phyloP scores from a whole-genome alignment of 2,797 vertebrate species.

The Melanotaenia boesemani region DNA sequence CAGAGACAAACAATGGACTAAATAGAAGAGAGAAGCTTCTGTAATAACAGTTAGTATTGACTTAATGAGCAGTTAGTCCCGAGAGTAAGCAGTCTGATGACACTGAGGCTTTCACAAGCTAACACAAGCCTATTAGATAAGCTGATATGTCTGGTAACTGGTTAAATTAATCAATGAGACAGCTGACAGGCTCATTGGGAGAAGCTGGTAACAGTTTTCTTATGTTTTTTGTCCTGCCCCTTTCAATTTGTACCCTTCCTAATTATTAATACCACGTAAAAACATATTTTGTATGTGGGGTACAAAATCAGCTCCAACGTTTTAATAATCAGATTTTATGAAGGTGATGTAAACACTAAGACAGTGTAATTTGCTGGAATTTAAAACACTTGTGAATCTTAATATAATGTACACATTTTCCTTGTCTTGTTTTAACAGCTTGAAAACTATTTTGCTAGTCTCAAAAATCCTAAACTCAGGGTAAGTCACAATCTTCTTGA shows the following conservation, averaged over 20 bases:
- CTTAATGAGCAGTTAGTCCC: constrained; percentile 40
- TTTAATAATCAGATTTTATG: not conserved
- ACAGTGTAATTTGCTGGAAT: constrained; percentile 11
- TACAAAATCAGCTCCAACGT: too few species aligned
- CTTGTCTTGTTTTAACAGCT: constrained; percentile 84
- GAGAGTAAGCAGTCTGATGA: constrained; percentile 26
- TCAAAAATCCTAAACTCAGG: constrained; percentile 99
- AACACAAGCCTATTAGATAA: constrained; percentile 11
- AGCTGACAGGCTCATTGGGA: constrained; percentile 8
- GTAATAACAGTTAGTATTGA: constrained; percentile 31
- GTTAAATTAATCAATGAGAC: constrained; percentile 22
- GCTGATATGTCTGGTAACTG: constrained; percentile 18
- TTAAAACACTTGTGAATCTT: not conserved
- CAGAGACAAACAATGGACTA: constrained; percentile 12
- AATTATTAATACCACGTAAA: not conserved
- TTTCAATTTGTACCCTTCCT: not conserved
- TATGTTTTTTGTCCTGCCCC: not conserved
- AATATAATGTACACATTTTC: not conserved
- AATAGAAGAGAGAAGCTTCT: constrained; percentile 11
- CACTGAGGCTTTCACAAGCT: constrained; percentile 12
- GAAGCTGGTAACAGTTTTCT: not conserved
- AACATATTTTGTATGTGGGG: too few species aligned
- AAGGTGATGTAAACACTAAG: not conserved
- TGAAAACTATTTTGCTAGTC: constrained; percentile 99
- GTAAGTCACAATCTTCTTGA: constrained; percentile 83